Evolutionary conservation across 2,113 vertebrate species (phyloP).

Genomic region (Aegithalos caudatus): DNA sequence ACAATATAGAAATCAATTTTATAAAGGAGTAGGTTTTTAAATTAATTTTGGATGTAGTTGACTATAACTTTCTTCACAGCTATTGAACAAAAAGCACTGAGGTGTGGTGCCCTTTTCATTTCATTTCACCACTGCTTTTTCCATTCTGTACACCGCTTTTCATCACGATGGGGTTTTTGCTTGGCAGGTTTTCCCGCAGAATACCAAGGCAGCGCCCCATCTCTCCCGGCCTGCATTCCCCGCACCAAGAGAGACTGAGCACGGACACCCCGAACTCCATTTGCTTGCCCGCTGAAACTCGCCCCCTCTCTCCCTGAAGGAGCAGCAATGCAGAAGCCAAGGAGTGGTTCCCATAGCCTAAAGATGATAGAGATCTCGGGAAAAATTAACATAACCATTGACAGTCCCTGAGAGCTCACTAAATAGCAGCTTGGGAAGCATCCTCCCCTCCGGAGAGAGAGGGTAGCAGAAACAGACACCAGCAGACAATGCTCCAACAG

Average conservation of each 20-base stretch:
- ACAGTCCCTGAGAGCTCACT: neutral
- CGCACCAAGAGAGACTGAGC: rapidly evolving
- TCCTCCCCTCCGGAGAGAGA: neutral
- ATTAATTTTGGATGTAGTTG: neutral
- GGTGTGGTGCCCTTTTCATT: neutral
- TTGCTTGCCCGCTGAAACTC: neutral
- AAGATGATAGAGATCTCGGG: neutral
- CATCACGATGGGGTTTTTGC: neutral
- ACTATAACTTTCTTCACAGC: neutral
- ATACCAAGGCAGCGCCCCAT: neutral
- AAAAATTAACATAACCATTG: neutral
- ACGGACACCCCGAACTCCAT: rapidly evolving
- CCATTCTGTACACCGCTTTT: neutral
- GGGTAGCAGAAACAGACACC: neutral
- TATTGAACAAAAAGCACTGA: neutral
- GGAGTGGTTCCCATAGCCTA: neutral
- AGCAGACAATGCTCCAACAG: slow-evolving; percentile 20
- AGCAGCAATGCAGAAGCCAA: neutral
- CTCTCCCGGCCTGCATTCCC: rapidly evolving
- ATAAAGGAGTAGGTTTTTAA: neutral
- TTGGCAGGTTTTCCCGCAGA: neutral
- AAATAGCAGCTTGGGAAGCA: neutral
- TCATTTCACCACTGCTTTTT: neutral
- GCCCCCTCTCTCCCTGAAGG: neutral
- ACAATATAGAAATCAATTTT: neutral